Evolutionary conservation across 2,797 vertebrate genomes (phyloP).

Genomic region (Bradypodion ventrale): DNA sequence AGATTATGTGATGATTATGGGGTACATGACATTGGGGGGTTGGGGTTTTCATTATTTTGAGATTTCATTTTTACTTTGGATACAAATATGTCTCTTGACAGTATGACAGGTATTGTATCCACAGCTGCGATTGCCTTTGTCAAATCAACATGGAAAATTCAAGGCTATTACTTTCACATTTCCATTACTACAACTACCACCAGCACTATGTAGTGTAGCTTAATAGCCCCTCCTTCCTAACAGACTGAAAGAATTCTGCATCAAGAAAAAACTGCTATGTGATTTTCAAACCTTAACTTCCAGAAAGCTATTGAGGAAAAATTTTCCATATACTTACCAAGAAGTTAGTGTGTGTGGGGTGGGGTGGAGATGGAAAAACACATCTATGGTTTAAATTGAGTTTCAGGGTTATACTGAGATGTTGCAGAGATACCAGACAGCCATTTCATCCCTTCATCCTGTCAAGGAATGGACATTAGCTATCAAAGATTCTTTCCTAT

Average conservation of each 20-base stretch:
- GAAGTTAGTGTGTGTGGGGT: too few species aligned
- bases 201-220: background rate
- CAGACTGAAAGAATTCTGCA: constrained; percentile 47
- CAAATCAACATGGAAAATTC: constrained; percentile 61
- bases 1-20: too few species aligned
- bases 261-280: constrained; percentile 35
- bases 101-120: constrained; percentile 57
- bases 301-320: constrained; percentile 45
- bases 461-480: constrained; percentile 27
- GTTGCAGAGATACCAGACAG: constrained; percentile 35
- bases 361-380: constrained; percentile 30
- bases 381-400: constrained; percentile 43
- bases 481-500: constrained; percentile 30
- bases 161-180: constrained; percentile 49
- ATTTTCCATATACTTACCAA: constrained; percentile 38
- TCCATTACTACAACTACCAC: constrained; percentile 27
- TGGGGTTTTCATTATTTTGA: constrained; percentile 58
- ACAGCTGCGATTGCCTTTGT: constrained; percentile 53
- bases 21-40: too few species aligned
- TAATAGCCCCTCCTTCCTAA: background rate
- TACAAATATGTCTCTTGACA: constrained; percentile 63
- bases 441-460: constrained; percentile 35
- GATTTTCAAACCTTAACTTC: constrained; percentile 40
- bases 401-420: constrained; percentile 55
- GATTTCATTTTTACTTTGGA: constrained; percentile 67